These are phyloP conservation scores for Microtus oregoni DNA, from an alignment of 2,113 vertebrate species.

Conservation along the genomic window DNA sequence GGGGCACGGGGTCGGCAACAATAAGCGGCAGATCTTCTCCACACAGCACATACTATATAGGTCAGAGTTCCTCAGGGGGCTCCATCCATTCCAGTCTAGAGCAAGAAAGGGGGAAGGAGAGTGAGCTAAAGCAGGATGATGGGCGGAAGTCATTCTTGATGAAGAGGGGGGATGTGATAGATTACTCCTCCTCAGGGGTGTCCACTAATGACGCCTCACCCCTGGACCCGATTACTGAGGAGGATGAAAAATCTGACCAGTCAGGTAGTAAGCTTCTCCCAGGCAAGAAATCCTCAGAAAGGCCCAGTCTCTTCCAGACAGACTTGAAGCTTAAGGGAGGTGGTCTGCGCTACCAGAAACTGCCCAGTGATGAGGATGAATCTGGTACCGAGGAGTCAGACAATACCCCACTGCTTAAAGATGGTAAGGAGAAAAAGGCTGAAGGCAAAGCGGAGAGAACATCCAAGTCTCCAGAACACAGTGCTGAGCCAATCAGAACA, in stretches of 20 bases:
- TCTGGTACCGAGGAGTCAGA: conserved; percentile 94
- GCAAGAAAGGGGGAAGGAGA: conserved; percentile 92
- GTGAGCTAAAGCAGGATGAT: conserved; percentile 90
- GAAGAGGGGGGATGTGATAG: conserved; percentile 92
- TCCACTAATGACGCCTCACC: conserved; percentile 90
- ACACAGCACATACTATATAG: conserved; percentile 88
- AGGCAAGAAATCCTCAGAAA: conserved; percentile 89
- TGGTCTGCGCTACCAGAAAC: conserved; percentile 93
- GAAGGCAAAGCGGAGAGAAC: conserved; percentile 83
- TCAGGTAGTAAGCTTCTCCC: conserved; percentile 90
- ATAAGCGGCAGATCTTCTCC: conserved; percentile 91
- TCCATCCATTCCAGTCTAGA: conserved; percentile 89
- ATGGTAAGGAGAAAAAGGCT: conserved; percentile 88
- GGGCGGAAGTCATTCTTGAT: conserved; percentile 90
- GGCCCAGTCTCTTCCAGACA: conserved; percentile 93
- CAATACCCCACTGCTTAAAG: conserved; percentile 94
- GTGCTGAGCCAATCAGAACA: conserved; percentile 86
- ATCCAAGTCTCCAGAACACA: conserved; percentile 86
- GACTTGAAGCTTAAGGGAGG: conserved; percentile 93
- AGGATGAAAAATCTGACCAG: conserved; percentile 96
- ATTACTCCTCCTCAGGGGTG: conserved; percentile 89
- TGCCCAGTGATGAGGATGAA: conserved; percentile 96
- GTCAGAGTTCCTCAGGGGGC: conserved; percentile 88
- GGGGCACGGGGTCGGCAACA: conserved; percentile 86
- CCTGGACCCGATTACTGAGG: conserved; percentile 97